Evolutionary conservation across 2,888 invertebrate species (phyloP), one percentile per base, ranked within the genome.

Genomic region (Metopia argyrocephala): DNA sequence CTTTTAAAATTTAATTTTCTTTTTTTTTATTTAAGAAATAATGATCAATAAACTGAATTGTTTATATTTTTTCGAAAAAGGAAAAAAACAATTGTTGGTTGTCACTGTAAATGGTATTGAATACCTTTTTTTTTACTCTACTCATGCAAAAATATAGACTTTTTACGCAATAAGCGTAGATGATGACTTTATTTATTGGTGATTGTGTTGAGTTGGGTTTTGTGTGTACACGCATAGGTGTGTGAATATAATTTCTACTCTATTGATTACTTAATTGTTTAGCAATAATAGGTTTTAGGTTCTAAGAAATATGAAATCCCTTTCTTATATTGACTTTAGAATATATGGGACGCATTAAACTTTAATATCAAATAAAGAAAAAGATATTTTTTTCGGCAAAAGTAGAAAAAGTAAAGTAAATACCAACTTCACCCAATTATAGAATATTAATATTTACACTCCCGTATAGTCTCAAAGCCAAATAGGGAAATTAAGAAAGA

Each of bases 221-320:
- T 38, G 38, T 23, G 20, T 18, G 7, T 18, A 5, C 2, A 46
- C 1, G 6, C n/a, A 75, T 62, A 64, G 76, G 28, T 83, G 75
- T 71, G 74, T 57, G 28, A 84, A 69, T 21, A 87, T 86, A 87
- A 87, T 84, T 87, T 87, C 86, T 86, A 84, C 84, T 84, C 87
- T 85, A 87, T 88, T 86, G 86, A 87, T 85, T 88, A 82, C 87
- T 85, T 88, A 88, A 88, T 87, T 86, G 87, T 85, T 88, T 87
- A 85, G 69, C 82, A 76, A 62, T 62, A 66, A 81, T 59, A 78
- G 74, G 62, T 82, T 70, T 56, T 52, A 59, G 59, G 2, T 38
- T 62, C n/a, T 27, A 48, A 78, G 54, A 66, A 78, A 54, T 2
- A 27, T 54, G n/a, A n/a, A 76, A 56, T 54, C 12, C 38, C 2